Evolutionary conservation across 2,797 vertebrate species (phyloP).

Genomic region (Alcedo quadribrachys): DNA sequence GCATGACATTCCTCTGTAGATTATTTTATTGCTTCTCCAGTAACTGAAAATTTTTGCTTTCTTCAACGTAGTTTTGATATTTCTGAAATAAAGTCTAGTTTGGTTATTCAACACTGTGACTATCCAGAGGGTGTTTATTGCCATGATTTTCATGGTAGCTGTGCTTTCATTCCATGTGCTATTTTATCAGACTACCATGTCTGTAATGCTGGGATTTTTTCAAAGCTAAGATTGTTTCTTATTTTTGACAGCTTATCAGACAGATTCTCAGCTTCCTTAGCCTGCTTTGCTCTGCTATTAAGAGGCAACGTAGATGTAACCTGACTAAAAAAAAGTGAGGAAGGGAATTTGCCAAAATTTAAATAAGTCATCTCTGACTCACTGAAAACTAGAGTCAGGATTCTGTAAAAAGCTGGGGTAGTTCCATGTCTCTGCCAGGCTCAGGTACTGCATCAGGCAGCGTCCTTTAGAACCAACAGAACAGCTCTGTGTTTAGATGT

Average conservation of each 20-base stretch:
- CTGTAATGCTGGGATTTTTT: neutral
- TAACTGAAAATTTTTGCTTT: constrained; percentile 63
- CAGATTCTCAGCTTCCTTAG: neutral
- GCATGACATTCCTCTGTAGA: constrained; percentile 66
- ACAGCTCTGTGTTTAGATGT: neutral
- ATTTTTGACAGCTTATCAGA: neutral
- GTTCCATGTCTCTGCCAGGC: neutral
- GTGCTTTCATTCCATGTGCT: neutral
- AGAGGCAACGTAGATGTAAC: neutral
- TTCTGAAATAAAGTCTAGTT: constrained; percentile 79
- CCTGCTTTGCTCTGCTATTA: neutral
- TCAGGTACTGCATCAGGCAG: neutral
- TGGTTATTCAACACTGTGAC: constrained; percentile 58
- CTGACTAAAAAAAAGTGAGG: neutral
- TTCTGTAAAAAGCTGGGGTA: neutral
- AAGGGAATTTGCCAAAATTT: neutral
- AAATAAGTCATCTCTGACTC: neutral
- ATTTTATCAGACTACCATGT: neutral
- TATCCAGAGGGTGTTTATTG: constrained; percentile 18
- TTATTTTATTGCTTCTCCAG: constrained; percentile 69
- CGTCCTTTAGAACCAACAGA: neutral
- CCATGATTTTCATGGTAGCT: neutral
- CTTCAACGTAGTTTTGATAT: constrained; percentile 60
- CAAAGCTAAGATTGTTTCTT: neutral
- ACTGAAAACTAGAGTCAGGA: neutral